These are phyloP conservation scores for Antheraea yamamai DNA, from an alignment of 2,888 invertebrate species.

Conservation along the genomic window DNA sequence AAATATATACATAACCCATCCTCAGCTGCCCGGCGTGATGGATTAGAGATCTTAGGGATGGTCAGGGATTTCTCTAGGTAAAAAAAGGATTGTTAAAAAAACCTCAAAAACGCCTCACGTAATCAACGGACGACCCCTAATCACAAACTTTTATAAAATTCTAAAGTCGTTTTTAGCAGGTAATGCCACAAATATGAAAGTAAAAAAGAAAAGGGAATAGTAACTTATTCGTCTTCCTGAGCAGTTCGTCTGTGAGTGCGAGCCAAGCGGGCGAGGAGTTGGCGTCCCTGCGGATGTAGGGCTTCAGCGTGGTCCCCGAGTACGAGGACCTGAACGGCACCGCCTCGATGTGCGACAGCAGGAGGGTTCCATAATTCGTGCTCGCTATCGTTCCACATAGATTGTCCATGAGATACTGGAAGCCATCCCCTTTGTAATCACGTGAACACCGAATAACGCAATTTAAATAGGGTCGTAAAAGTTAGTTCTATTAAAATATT, in stretches of 20 bases:
- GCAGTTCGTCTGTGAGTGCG: slow-evolving; percentile 85
- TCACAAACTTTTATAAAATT: too few relatives aligned
- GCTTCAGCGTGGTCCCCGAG: slow-evolving; percentile 88
- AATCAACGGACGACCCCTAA: too few relatives aligned
- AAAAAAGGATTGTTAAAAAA: too few relatives aligned
- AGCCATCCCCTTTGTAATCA: background rate
- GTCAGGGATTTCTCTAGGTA: too few relatives aligned
- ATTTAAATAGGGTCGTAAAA: too few relatives aligned
- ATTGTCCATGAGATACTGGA: slow-evolving; percentile 67
- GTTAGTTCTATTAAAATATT: too few relatives aligned
- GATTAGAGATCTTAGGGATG: too few relatives aligned
- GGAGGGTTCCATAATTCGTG: slow-evolving; percentile 65
- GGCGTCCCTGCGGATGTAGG: slow-evolving; percentile 90
- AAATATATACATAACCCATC: too few relatives aligned
- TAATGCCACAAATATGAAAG: background rate
- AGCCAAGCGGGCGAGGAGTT: slow-evolving; percentile 87
- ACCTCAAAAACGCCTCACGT: too few relatives aligned
- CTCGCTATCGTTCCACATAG: slow-evolving; percentile 65
- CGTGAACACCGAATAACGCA: too few relatives aligned
- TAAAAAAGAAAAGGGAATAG: background rate
- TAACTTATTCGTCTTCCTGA: slow-evolving; percentile 77
- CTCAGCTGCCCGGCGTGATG: too few relatives aligned
- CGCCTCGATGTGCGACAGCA: slow-evolving; percentile 78
- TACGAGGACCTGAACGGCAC: slow-evolving; percentile 85
- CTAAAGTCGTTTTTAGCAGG: too few relatives aligned